These are phyloP conservation scores for Pammene aurita DNA, from an alignment of 2,888 invertebrate genomes.

Conservation along the genomic window DNA sequence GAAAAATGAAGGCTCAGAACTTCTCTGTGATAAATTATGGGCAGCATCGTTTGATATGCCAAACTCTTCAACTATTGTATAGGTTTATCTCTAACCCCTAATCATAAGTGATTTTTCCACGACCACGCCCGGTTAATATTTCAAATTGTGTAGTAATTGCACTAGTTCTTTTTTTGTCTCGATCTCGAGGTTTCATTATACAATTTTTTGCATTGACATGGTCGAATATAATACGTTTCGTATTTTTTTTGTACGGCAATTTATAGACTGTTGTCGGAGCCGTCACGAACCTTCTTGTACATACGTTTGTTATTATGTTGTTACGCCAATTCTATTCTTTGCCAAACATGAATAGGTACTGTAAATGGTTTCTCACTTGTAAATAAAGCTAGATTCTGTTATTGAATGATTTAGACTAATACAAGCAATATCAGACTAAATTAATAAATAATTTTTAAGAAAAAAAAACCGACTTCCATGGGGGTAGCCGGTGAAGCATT, in stretches of 20 bases:
- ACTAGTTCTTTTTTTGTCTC: slow-evolving; percentile 47
- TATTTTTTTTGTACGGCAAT: slow-evolving; percentile 46
- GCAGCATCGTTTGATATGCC: slow-evolving; percentile 26
- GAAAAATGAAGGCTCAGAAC: slow-evolving; percentile 17
- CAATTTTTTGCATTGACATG: slow-evolving; percentile 47
- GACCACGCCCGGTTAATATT: slow-evolving; percentile 48
- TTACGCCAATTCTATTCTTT: slow-evolving; percentile 10
- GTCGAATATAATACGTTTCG: slow-evolving; percentile 50
- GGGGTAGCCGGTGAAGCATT: no score
- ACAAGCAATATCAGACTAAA: slow-evolving; percentile 2
- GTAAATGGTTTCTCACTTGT: slow-evolving; percentile 1
- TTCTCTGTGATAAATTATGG: slow-evolving; percentile 22
- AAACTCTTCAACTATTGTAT: slow-evolving; percentile 23
- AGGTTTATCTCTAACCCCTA: slow-evolving; percentile 42
- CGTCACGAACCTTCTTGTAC: slow-evolving; percentile 13
- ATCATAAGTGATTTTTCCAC: slow-evolving; percentile 47
- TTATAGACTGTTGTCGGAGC: slow-evolving; percentile 44
- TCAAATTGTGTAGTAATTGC: slow-evolving; percentile 49
- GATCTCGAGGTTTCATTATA: slow-evolving; percentile 47
- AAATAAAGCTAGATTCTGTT: slow-evolving; percentile 11
- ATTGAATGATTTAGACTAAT: not conserved
- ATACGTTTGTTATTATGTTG: slow-evolving; percentile 1
- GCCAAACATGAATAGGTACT: not conserved
- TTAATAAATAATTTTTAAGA: no score
- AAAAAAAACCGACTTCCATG: no score